Evolutionary conservation across 30 jellyfish, hydroid and myxozoan species (phyloP).

Genomic region (Haliclystus octoradiatus): DNA sequence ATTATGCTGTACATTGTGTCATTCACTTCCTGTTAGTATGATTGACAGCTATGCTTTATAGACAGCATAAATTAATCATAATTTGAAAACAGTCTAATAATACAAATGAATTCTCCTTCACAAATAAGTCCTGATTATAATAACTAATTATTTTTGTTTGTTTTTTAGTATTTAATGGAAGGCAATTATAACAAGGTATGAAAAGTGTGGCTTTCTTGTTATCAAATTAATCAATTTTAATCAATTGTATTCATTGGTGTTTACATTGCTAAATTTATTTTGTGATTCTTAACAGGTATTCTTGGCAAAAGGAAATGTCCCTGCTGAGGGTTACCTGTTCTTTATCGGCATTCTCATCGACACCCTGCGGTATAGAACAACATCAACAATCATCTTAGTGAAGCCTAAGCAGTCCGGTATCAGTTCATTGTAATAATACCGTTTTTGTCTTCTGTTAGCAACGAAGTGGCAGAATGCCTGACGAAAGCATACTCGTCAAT

Average conservation of each 20-base stretch:
- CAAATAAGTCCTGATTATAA: too few species aligned
- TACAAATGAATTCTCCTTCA: too few species aligned
- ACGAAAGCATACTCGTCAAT: conserved; percentile 75
- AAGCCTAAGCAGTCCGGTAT: neutral
- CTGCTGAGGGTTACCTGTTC: conserved; percentile 93
- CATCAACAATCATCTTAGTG: neutral
- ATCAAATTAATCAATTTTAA: too few species aligned
- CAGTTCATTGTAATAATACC: too few species aligned
- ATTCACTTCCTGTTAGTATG: too few species aligned
- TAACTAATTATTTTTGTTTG: too few species aligned
- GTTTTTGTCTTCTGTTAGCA: too few species aligned
- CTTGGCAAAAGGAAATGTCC: conserved; percentile 90
- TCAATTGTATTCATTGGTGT: neutral
- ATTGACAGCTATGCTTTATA: too few species aligned
- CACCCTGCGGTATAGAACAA: conserved; percentile 69
- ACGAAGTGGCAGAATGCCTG: conserved; percentile 95
- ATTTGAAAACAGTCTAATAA: too few species aligned
- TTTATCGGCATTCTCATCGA: conserved; percentile 80
- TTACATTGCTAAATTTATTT: neutral
- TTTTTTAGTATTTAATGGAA: conserved; percentile 92
- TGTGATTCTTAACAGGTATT: conserved; percentile 53
- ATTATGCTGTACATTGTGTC: too few species aligned
- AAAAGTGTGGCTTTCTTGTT: too few species aligned
- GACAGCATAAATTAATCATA: too few species aligned
- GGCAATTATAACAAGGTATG: conserved; percentile 97